Conservation (phyloP, 2,888 invertebrate species). For the Neuroscelio doddi region DNA sequence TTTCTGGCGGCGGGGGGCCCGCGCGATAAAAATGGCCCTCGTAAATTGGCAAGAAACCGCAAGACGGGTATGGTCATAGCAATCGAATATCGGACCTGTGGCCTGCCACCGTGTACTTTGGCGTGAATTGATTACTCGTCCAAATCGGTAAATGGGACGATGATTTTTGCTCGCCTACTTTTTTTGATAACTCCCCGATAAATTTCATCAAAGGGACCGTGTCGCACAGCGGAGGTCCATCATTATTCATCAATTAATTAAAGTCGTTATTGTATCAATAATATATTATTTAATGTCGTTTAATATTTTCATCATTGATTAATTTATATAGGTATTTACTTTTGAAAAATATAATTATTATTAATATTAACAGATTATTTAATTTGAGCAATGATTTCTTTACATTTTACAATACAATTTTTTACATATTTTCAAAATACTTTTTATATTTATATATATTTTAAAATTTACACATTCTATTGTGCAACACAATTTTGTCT, state of each 20-base stretch:
- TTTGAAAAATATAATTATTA: no score
- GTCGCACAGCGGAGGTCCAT: slow-evolving; percentile 1
- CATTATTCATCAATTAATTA: slow-evolving; percentile 4
- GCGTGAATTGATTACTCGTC: slow-evolving; percentile 3
- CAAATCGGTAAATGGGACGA: slow-evolving; percentile 3
- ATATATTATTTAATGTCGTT: no score
- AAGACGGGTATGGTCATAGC: background rate
- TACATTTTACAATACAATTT: no score
- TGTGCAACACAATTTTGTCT: no score
- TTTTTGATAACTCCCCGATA: background rate
- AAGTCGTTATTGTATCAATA: no score
- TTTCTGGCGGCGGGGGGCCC: background rate
- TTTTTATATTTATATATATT: no score
- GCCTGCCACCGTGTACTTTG: background rate
- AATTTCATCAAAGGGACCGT: background rate
- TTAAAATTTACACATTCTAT: no score
- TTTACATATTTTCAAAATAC: no score
- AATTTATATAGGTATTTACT: no score
- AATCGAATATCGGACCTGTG: background rate
- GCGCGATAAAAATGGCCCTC: background rate
- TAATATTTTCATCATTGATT: no score
- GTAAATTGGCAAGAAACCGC: slow-evolving; percentile 3
- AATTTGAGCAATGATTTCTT: no score
- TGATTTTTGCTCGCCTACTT: background rate
- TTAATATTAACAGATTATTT: no score